Percentiles rank a stretch among this genome's conserved stretches.
These are phyloP conservation scores for Antechinus stuartii DNA, from an alignment of 2,113 vertebrate species.

Conservation along the genomic window DNA sequence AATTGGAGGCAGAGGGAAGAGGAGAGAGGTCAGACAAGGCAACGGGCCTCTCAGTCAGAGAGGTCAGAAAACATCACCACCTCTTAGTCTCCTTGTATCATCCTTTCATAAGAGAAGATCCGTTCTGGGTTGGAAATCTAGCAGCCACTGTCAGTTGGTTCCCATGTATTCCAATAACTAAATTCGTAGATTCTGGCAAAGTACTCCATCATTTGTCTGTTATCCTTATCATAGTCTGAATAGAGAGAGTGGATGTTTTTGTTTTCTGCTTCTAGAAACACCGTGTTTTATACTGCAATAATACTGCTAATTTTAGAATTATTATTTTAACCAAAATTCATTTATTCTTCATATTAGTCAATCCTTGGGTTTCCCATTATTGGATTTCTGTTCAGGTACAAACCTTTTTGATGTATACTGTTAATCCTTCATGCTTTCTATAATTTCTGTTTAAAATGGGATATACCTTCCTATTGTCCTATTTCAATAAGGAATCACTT, in stretches of 20 bases:
- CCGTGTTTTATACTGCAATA: background rate
- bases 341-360: background rate
- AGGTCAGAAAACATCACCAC: too few relatives aligned
- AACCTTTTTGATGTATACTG: background rate
- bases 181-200: background rate
- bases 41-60: too few relatives aligned
- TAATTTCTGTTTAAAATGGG: background rate
- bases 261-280: background rate
- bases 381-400: background rate
- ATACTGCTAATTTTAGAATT: background rate
- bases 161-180: too few relatives aligned
- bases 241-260: background rate
- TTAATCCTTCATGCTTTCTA: background rate
- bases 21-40: too few relatives aligned
- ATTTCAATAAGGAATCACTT: background rate
- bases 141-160: too few relatives aligned
- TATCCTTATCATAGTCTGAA: background rate
- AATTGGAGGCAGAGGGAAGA: too few relatives aligned
- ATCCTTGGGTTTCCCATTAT: background rate
- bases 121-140: too few relatives aligned
- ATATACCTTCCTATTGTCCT: background rate
- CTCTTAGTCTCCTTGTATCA: too few relatives aligned
- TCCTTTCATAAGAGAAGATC: too few relatives aligned
- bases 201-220: background rate
- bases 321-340: background rate